phyloP scores from a whole-genome alignment of 64 coral and sea anemone genomes.

The Montipora sp. region DNA sequence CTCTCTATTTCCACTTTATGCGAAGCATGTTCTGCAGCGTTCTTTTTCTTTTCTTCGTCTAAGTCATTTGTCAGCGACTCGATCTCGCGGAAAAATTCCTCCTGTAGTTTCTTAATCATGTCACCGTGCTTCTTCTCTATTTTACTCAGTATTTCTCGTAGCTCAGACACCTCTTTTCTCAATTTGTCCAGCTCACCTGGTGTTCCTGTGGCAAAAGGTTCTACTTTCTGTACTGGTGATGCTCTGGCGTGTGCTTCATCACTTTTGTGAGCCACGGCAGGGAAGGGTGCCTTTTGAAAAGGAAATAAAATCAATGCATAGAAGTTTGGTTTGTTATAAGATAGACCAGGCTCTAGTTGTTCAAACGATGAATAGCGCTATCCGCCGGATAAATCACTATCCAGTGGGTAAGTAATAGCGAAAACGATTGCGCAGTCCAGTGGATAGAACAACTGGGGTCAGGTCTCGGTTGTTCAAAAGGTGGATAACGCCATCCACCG shows the following conservation, averaged over 20 bases:
- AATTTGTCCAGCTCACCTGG: conserved; percentile 64
- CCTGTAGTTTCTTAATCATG: conserved; percentile 44
- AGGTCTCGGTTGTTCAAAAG: too few relatives aligned
- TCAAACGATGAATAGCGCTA: too few relatives aligned
- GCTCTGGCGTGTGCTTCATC: background rate
- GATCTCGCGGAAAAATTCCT: conserved; percentile 52
- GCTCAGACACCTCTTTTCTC: conserved; percentile 28
- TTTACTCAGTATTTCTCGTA: conserved; percentile 48
- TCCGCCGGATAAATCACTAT: too few relatives aligned
- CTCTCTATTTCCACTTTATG: conserved; percentile 83
- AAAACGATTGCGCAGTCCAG: too few relatives aligned
- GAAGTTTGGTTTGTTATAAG: background rate
- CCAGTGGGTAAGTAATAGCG: too few relatives aligned
- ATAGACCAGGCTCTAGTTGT: too few relatives aligned
- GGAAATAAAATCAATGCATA: background rate
- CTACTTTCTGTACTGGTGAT: conserved; percentile 23
- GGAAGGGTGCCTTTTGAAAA: conserved; percentile 2
- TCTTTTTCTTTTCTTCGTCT: conserved; percentile 74
- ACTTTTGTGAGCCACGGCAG: background rate
- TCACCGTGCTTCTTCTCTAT: conserved; percentile 84
- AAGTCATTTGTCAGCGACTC: conserved; percentile 83
- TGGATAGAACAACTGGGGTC: too few relatives aligned
- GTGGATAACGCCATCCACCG: too few relatives aligned
- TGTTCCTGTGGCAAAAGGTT: conserved; percentile 28
- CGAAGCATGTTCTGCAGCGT: conserved; percentile 36